Evolutionary conservation across 2,888 invertebrate genomes (phyloP), one percentile per base, ranked within the genome.

Genomic region (Ectropis crepuscularia): DNA sequence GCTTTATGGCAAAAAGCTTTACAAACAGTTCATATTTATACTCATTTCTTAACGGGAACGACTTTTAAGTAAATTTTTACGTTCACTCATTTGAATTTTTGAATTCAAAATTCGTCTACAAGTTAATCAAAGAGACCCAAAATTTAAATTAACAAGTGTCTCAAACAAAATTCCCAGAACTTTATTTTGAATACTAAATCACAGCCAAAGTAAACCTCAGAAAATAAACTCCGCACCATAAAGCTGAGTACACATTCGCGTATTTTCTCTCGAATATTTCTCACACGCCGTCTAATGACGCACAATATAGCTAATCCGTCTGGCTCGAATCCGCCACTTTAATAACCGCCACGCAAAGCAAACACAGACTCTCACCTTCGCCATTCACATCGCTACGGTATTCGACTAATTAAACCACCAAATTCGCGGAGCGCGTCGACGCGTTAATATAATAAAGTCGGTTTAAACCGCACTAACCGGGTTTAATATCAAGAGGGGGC

Each of bases 391-490:
- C 76, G 73, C 78, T 70, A 76, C 76, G 73, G 72, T 75, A 76
- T 65, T 36, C 65, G 61, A 63, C 63, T 70, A 64, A 70, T 71
- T 71, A 71, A 71, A 65, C 67, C 70, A 47, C 70, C 55, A 57
- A 64, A 65, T 61, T 65, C 60, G 46, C 43, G 75, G 76, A 73
- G 76, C 78, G 75, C 85, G 87, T 82, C 86, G 86, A 85, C 87
- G 85, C 84, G 87, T 83, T 91, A 89, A 90, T 91, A 89, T 89
- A 89, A 89, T 90, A 88, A 89, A 91, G 86, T 89, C 87, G 81
- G 86, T 79, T 83, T 88, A 87, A 88, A 89, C 88, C 88, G 78
- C 84, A 83, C 80, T 87, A 85, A 90, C 88, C 87, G 82, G 81
- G 88, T 89, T 89, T 89, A 89, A 89, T 89, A 89, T 89, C 86